These are phyloP conservation scores for Corvus moneduloides DNA, from an alignment of 2,113 vertebrate genomes.

Conservation along the genomic window DNA sequence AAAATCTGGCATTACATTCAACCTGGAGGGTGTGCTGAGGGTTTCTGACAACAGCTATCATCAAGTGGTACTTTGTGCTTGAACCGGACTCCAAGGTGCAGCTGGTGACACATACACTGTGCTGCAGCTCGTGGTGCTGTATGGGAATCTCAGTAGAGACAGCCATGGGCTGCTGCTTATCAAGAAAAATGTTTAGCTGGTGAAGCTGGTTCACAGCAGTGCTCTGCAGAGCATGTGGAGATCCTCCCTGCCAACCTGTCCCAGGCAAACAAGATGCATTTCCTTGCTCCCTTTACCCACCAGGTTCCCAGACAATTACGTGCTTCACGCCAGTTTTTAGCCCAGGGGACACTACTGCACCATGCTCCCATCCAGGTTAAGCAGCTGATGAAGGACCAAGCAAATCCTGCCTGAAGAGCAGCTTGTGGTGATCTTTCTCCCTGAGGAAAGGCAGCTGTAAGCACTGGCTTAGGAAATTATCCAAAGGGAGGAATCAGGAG, in stretches of 20 bases:
- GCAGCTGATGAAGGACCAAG: background rate
- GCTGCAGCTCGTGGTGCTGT: background rate
- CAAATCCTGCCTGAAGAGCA: background rate
- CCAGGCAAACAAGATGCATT: background rate
- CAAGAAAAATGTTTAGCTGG: background rate
- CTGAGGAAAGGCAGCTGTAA: background rate
- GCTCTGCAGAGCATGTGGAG: background rate
- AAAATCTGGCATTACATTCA: background rate
- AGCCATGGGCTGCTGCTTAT: background rate
- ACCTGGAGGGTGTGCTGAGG: background rate
- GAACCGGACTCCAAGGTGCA: background rate
- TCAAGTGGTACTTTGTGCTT: background rate
- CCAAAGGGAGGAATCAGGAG: background rate
- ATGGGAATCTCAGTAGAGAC: background rate
- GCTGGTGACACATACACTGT: background rate
- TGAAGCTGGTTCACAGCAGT: background rate
- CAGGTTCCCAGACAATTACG: background rate
- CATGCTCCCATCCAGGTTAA: accelerated
- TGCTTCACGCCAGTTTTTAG: background rate
- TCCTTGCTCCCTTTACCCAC: background rate
- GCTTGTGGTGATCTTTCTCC: background rate
- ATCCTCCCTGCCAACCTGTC: background rate
- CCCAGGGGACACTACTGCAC: background rate
- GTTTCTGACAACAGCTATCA: background rate
- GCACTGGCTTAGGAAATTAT: background rate